These are phyloP conservation scores for Thamnophis elegans DNA, from an alignment of 2,797 vertebrate genomes.

Conservation along the genomic window DNA sequence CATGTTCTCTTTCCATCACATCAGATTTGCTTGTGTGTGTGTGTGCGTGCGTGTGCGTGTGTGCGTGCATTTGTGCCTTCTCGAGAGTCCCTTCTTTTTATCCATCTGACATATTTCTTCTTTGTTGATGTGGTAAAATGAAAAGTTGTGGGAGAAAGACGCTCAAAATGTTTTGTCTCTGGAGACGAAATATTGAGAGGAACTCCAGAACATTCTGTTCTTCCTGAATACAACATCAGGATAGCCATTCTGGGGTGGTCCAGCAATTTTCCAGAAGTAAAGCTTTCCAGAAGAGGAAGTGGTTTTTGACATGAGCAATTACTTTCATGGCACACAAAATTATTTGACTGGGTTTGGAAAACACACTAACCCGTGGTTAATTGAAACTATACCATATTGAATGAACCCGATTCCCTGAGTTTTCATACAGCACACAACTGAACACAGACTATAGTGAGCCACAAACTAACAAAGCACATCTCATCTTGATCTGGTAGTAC, in stretches of 20 bases:
- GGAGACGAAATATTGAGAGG: neutral
- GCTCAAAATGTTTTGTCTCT: neutral
- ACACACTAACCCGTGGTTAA: neutral
- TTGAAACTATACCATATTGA: neutral
- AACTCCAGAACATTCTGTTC: neutral
- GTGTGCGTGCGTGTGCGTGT: fast-evolving
- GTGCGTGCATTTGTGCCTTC: fast-evolving
- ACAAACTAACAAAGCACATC: neutral
- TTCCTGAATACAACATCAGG: neutral
- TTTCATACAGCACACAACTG: neutral
- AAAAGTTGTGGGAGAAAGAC: neutral
- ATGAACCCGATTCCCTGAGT: neutral
- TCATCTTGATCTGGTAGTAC: neutral
- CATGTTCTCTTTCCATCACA: conserved; percentile 30
- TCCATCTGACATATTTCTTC: neutral
- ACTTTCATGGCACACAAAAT: conserved; percentile 5
- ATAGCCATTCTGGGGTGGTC: neutral
- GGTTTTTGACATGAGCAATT: neutral
- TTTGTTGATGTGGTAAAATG: neutral
- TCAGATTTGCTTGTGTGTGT: neutral
- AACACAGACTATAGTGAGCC: neutral
- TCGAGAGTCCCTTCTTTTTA: neutral
- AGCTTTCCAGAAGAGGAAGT: neutral
- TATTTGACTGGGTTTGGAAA: neutral
- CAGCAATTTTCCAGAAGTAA: neutral